Percentiles rank a stretch among this genome's conserved stretches.
Evolutionary conservation across 2,888 invertebrate genomes (phyloP).

Genomic region (Rotaria macrura): DNA sequence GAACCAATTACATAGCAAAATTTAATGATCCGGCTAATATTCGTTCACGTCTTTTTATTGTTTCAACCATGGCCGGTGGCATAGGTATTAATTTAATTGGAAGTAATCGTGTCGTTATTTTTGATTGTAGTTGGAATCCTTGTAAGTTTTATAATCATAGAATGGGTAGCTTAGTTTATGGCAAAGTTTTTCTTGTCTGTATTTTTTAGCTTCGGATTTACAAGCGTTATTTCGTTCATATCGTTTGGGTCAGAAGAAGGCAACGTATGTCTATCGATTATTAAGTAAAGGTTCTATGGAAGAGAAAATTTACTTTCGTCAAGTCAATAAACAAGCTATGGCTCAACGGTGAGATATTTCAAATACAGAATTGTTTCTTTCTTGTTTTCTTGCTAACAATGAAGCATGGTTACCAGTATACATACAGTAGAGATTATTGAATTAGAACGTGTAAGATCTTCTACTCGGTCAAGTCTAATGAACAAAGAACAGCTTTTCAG

Average conservation of each 20-base stretch:
- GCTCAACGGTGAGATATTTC: slow-evolving; percentile 56
- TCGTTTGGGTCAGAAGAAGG: slow-evolving; percentile 91
- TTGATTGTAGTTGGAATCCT: slow-evolving; percentile 98
- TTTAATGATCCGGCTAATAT: slow-evolving; percentile 62
- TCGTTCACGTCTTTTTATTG: slow-evolving; percentile 69
- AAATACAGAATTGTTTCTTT: too few relatives aligned
- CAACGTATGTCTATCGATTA: slow-evolving; percentile 88
- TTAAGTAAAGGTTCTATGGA: slow-evolving; percentile 90
- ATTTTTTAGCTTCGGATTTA: slow-evolving; percentile 62
- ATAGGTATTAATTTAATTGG: slow-evolving; percentile 84
- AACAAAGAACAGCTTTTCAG: too few relatives aligned
- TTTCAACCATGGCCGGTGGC: slow-evolving; percentile 86
- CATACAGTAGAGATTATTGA: too few relatives aligned
- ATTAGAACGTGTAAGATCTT: too few relatives aligned
- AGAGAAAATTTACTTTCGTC: slow-evolving; percentile 90
- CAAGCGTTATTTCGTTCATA: slow-evolving; percentile 96
- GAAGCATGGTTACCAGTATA: too few relatives aligned
- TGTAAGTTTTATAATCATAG: too few relatives aligned
- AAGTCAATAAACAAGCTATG: slow-evolving; percentile 86
- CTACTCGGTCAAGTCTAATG: too few relatives aligned
- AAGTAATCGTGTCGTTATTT: slow-evolving; percentile 91
- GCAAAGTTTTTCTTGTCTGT: background rate
- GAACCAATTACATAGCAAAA: slow-evolving; percentile 70
- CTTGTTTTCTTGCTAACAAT: too few relatives aligned
- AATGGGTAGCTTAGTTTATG: too few relatives aligned